Conservation (phyloP, 92 coral and sea anemone genomes). For the Heliopora coerulea region DNA sequence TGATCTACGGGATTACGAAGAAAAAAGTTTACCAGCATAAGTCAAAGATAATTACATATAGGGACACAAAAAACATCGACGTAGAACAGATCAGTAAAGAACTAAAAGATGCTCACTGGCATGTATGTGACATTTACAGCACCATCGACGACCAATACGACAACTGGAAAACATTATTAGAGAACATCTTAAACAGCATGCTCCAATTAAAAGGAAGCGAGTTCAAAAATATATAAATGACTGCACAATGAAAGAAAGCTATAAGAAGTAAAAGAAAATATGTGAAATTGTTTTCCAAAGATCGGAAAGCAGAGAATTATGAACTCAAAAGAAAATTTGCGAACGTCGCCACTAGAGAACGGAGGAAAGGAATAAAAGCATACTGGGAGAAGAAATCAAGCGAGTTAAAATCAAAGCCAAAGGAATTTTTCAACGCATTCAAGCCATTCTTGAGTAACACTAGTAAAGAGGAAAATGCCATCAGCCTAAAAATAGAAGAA, state of each 20-base stretch:
- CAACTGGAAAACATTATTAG: slow-evolving; percentile 37
- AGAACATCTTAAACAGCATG: slow-evolving; percentile 21
- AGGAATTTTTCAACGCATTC: slow-evolving; percentile 47
- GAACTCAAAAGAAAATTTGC: no score
- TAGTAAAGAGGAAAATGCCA: slow-evolving; percentile 10
- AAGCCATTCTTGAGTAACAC: slow-evolving; percentile 47
- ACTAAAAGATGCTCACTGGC: slow-evolving; percentile 37
- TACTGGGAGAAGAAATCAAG: slow-evolving; percentile 46
- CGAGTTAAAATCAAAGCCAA: slow-evolving; percentile 46
- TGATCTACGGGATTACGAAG: slow-evolving; percentile 46
- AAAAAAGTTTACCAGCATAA: slow-evolving; percentile 33
- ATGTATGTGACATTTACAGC: slow-evolving; percentile 19
- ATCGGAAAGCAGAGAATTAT: slow-evolving; percentile 42
- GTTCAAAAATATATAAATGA: neutral
- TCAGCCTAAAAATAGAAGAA: slow-evolving; percentile 31
- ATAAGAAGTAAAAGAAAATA: slow-evolving; percentile 43
- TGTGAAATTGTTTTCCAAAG: slow-evolving; percentile 23
- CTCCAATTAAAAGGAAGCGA: slow-evolving; percentile 19
- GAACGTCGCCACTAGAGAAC: slow-evolving; percentile 52
- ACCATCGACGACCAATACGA: slow-evolving; percentile 27
- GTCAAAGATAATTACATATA: slow-evolving; percentile 42
- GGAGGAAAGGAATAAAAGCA: slow-evolving; percentile 39
- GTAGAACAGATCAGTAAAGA: slow-evolving; percentile 35
- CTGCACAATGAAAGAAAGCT: neutral
- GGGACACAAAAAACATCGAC: slow-evolving; percentile 45